Evolutionary conservation across 2,888 invertebrate genomes (phyloP).

Genomic region (Apodemia duryi): DNA sequence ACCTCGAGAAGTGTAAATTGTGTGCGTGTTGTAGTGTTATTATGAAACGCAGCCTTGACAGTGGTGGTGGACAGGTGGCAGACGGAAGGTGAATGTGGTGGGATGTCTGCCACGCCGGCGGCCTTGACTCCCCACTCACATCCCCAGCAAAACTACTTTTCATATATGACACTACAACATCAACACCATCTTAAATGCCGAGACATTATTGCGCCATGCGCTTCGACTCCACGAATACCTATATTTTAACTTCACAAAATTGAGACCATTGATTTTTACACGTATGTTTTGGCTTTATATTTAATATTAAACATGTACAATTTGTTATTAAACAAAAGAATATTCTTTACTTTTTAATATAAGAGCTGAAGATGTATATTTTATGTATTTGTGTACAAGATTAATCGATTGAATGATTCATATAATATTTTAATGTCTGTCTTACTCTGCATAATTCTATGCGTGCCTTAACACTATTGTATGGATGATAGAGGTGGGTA

Average conservation of each 20-base stretch:
- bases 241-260: not conserved
- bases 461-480: no score
- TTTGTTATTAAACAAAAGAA: no score
- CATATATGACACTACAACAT: conserved; percentile 31
- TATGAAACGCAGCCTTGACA: conserved; percentile 75
- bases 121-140: conserved; percentile 69
- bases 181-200: not conserved
- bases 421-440: no score
- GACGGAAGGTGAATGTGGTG: conserved; percentile 73
- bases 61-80: conserved; percentile 54
- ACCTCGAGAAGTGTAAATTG: conserved; percentile 40
- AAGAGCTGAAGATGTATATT: no score
- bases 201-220: not conserved
- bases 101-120: conserved; percentile 62
- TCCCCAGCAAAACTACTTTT: conserved; percentile 42
- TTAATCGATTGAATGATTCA: no score
- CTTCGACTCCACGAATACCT: not conserved
- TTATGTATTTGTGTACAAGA: no score
- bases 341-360: no score
- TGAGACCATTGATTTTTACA: no score
- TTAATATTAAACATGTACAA: no score
- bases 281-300: no score
- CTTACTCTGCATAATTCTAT: no score
- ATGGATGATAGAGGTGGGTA: no score
- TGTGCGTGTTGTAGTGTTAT: conserved; percentile 39